A percentile compares a stretch with the other conserved stretches of the same genome.
Conservation (phyloP, 1,140 invertebrate species). For the Amphibalanus amphitrite region DNA sequence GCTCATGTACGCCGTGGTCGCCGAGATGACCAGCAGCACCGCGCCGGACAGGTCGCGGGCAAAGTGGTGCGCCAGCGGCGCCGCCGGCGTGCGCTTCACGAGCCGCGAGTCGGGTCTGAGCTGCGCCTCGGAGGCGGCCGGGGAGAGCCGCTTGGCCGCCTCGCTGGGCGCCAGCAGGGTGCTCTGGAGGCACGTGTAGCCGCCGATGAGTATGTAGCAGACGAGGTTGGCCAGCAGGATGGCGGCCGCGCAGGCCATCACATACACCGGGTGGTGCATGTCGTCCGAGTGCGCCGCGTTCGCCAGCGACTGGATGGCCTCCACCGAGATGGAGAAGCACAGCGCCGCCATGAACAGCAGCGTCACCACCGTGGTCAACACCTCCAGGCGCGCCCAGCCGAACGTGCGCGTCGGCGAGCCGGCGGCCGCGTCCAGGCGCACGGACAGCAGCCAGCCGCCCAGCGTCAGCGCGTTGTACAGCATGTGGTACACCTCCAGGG, state of each 20-base stretch:
- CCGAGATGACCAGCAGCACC: constrained; percentile 45
- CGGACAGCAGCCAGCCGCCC: constrained; percentile 46
- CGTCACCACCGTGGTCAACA: constrained; percentile 59
- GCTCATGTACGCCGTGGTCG: constrained; percentile 41
- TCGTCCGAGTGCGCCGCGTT: constrained; percentile 34
- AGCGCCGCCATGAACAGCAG: constrained; percentile 66
- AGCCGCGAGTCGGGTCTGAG: constrained; percentile 39
- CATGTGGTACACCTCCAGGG: constrained; percentile 69
- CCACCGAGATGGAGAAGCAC: constrained; percentile 60
- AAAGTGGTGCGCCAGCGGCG: constrained; percentile 47
- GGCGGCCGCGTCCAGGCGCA: constrained; percentile 33
- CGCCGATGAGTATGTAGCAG: constrained; percentile 54
- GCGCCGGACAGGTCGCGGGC: constrained; percentile 51
- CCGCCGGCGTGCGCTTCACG: constrained; percentile 44
- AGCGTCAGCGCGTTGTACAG: constrained; percentile 61
- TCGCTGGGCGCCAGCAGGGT: constrained; percentile 46
- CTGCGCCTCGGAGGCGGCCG: constrained; percentile 38
- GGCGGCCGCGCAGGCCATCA: constrained; percentile 42
- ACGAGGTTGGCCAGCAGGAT: constrained; percentile 49
- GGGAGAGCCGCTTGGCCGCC: constrained; percentile 34
- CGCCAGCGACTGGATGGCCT: constrained; percentile 44
- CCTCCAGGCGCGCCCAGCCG: constrained; percentile 74
- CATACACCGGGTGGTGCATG: constrained; percentile 39
- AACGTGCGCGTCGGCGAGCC: constrained; percentile 66
- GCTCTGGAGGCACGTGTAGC: constrained; percentile 40